phyloP scores from a whole-genome alignment of 2,113 vertebrate genomes.

The Phylloscopus trochilus region DNA sequence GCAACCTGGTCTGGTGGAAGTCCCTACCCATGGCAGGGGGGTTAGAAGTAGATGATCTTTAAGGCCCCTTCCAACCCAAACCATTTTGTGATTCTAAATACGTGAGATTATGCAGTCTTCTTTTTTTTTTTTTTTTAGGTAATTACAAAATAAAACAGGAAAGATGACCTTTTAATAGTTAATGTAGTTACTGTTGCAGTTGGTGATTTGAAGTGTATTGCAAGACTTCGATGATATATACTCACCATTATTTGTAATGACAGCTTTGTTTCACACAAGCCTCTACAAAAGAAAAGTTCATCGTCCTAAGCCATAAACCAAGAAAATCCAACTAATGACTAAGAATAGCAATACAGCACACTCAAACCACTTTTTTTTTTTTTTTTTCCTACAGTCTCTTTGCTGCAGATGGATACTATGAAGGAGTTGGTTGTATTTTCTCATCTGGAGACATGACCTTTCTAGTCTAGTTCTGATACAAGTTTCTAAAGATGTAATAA shows the following conservation, averaged over 20 bases:
- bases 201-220: not conserved
- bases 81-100: too few species aligned
- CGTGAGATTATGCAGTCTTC: not conserved
- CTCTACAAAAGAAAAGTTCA: not conserved
- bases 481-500: not conserved
- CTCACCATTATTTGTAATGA: not conserved
- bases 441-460: not conserved
- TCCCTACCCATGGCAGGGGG: too few species aligned
- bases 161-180: not conserved
- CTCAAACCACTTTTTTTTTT: not conserved
- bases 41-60: too few species aligned
- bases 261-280: not conserved
- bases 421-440: not conserved
- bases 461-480: not conserved
- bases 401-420: not conserved
- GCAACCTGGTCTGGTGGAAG: too few species aligned
- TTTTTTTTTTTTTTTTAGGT: fast-evolving
- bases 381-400: not conserved
- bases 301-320: not conserved
- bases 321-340: not conserved
- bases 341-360: not conserved
- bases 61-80: too few species aligned
- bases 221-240: not conserved
- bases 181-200: not conserved
- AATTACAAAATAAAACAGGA: not conserved